These are phyloP conservation scores for Pogonomyrmex californicus DNA, from an alignment of 1,140 invertebrate species.

Conservation along the genomic window DNA sequence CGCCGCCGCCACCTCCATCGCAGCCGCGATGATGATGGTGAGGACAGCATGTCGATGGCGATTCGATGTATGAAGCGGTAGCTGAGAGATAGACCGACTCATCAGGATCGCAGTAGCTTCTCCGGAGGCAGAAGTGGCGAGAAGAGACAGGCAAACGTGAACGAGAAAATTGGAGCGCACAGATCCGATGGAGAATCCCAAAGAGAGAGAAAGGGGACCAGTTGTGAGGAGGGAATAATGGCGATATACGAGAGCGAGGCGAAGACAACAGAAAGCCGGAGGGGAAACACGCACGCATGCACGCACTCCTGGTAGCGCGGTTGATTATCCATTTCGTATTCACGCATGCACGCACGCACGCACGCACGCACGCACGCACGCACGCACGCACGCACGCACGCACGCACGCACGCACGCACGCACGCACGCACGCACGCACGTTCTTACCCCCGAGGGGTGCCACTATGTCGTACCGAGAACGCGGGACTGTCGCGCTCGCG, in stretches of 20 bases:
- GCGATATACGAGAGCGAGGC: neutral
- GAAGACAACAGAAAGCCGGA: slow-evolving; percentile 13
- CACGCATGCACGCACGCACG: slow-evolving; percentile 5
- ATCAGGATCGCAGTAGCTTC: neutral
- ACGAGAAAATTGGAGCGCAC: neutral
- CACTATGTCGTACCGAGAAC: slow-evolving; percentile 54
- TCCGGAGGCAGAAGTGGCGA: neutral
- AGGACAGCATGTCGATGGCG: slow-evolving; percentile 25
- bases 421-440: slow-evolving; percentile 24
- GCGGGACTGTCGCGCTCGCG: slow-evolving; percentile 59
- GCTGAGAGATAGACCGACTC: slow-evolving; percentile 35
- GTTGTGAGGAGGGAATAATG: neutral
- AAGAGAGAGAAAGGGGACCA: neutral
- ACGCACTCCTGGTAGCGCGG: too few relatives aligned
- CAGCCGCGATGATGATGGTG: slow-evolving; percentile 29
- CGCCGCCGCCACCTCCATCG: neutral
- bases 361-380: neutral
- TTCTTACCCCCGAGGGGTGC: slow-evolving; percentile 57
- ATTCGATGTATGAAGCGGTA: slow-evolving; percentile 20
- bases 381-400: neutral
- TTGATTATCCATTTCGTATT: neutral
- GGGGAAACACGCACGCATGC: neutral
- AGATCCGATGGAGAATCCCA: neutral
- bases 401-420: slow-evolving; percentile 15
- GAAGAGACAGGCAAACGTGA: neutral